Evolutionary conservation across 2,797 vertebrate genomes (phyloP).

Genomic region (Pempheris klunzingeri): DNA sequence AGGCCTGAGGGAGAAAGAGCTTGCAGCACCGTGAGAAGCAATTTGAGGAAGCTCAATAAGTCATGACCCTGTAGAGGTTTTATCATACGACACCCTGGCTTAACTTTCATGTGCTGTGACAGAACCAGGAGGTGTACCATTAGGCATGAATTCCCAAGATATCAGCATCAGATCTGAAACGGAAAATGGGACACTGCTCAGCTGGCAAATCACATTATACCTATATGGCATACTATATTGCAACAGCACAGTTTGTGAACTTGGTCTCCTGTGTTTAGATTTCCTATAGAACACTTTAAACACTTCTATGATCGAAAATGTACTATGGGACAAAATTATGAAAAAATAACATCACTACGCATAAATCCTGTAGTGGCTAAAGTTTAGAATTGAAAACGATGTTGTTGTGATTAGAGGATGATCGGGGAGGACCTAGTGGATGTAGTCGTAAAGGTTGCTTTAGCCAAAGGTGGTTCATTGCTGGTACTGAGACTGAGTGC

Average conservation of each 20-base stretch:
- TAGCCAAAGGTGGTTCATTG: conserved; percentile 75
- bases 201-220: conserved; percentile 64
- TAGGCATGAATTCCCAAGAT: conserved; percentile 79
- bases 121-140: conserved; percentile 77
- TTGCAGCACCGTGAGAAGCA: conserved; percentile 71
- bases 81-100: conserved; percentile 70
- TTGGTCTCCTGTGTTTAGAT: conserved; percentile 8
- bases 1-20: conserved; percentile 71
- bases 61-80: conserved; percentile 81
- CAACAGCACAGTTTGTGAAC: conserved; percentile 18
- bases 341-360: not conserved
- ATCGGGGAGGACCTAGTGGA: conserved; percentile 31
- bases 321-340: not conserved
- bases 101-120: conserved; percentile 82
- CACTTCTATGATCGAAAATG: not conserved
- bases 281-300: not conserved
- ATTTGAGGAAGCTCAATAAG: conserved; percentile 84
- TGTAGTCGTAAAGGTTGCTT: conserved; percentile 30
- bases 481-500: conserved; percentile 76
- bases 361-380: conserved; percentile 12
- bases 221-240: not conserved
- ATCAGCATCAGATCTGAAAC: conserved; percentile 51
- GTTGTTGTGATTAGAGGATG: conserved; percentile 25
- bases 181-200: conserved; percentile 57
- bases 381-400: conserved; percentile 2